Evolutionary conservation across 2,797 vertebrate genomes (phyloP), one percentile per base, ranked within the genome.

Genomic region (Morelia viridis): DNA sequence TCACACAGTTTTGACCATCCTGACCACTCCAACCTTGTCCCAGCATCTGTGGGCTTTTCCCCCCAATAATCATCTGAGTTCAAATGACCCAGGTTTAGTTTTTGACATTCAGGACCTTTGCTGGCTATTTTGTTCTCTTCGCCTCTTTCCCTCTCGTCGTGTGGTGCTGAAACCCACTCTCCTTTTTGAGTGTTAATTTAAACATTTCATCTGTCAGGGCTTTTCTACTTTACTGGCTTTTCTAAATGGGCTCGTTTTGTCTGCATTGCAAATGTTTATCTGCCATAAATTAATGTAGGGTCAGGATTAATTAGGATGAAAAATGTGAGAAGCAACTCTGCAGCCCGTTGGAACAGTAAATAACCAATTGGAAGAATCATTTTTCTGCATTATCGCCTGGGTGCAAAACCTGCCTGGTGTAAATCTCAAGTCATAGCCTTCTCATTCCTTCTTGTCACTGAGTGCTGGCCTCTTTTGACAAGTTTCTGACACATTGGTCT

Each of bases 401-500:
- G 0, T 92, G 91, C 22, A 46, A 94, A 95, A 85, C 10, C 22
- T 65, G 31, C 83, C 58, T 93, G 89, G 93, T n/a, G 90, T 61
- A 94, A 95, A 95, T 90, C 93, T 92, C 89, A 50, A 86, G 93
- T 60, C 71, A 64, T 11, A 62, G 35, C 92, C 95, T 96, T 92
- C 94, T 94, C 91, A 89, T 93, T 95, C 94, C 94, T 93, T 60
- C 90, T 92, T 95, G 91, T 96, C 95, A 95, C 93, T 94, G 94
- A 94, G 91, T 71, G 0, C 85, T 3, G 91, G 93, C 88, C 46
- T 88, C 13, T 94, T 95, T 95, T 96, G 95, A 96, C 96, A 97
- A 95, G 94, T 96, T 94, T 96, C 95, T 97, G 95, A 96, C 94
- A 96, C 93, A 95, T 96, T 93, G 92, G 93, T 96, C 95, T 97